Conservation (phyloP, 2,888 invertebrate species). For the Ichneumoninae sp. region DNA sequence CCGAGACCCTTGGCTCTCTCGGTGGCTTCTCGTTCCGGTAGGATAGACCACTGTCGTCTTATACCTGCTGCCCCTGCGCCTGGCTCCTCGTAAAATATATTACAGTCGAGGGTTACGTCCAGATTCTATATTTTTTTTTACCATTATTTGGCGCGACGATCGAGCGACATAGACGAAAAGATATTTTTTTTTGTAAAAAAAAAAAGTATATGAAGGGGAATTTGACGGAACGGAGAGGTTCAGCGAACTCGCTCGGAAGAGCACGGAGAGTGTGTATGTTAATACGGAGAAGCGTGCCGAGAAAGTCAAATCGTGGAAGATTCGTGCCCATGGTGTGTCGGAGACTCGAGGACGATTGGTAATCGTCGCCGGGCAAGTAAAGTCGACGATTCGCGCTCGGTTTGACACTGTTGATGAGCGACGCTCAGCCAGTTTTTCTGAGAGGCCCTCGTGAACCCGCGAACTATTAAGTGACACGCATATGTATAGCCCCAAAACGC, state of each 20-base stretch:
- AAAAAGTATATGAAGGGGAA: not conserved
- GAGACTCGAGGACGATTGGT: conserved; percentile 45
- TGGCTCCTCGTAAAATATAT: conserved; percentile 50
- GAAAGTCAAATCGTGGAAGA: conserved; percentile 72
- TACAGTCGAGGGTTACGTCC: conserved; percentile 25
- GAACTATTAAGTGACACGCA: conserved; percentile 2
- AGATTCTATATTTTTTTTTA: not conserved
- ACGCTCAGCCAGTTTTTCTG: not conserved
- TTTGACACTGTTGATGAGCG: conserved; percentile 16
- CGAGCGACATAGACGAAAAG: conserved; percentile 21
- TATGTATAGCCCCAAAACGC: not conserved
- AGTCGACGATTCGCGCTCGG: conserved; percentile 1
- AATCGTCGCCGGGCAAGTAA: conserved; percentile 33
- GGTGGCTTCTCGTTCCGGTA: not conserved
- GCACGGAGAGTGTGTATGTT: conserved; percentile 71
- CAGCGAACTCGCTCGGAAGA: conserved; percentile 68
- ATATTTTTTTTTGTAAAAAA: conserved; percentile 14
- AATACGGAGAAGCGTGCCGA: conserved; percentile 74
- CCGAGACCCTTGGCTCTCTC: conserved; percentile 51
- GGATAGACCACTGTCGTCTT: conserved; percentile 3
- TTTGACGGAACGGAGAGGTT: conserved; percentile 61
- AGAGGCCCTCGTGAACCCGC: not conserved
- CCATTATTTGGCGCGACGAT: not conserved
- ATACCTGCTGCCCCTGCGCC: conserved; percentile 45
- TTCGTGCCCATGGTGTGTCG: conserved; percentile 5